Percentiles rank a stretch among this genome's conserved stretches.
Conservation (phyloP, 35 echinoderm and acorn worm genomes). For the Amphiura filiformis region DNA sequence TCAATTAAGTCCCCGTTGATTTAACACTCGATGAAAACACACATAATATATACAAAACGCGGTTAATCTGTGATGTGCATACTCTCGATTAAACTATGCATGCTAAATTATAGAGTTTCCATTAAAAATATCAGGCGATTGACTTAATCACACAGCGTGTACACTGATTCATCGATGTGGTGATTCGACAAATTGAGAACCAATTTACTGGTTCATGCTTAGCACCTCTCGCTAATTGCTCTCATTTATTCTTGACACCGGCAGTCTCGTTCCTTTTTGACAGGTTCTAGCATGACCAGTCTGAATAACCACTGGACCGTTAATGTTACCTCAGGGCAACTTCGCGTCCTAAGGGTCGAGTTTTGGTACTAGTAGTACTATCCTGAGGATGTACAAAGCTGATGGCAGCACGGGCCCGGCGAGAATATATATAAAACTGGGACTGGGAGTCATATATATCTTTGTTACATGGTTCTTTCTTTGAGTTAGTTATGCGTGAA, state of each 20-base stretch:
- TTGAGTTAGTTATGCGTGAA: neutral
- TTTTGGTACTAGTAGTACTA: no score
- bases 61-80: neutral
- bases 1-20: neutral
- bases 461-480: neutral
- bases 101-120: neutral
- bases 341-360: neutral
- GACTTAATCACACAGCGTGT: neutral
- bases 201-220: neutral
- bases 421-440: neutral
- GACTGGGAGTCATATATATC: neutral
- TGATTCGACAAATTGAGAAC: neutral
- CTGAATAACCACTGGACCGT: neutral
- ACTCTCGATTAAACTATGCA: neutral
- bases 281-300: neutral
- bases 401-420: neutral
- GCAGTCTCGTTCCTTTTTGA: neutral
- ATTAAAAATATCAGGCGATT: neutral
- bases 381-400: neutral
- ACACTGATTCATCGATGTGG: neutral
- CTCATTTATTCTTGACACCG: neutral
- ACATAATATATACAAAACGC: neutral
- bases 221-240: constrained; percentile 6
- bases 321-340: neutral
- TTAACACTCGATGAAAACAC: neutral